Percentiles rank a stretch among this genome's conserved stretches.
Evolutionary conservation across 2,113 vertebrate species (phyloP).

Genomic region (Mus pahari): DNA sequence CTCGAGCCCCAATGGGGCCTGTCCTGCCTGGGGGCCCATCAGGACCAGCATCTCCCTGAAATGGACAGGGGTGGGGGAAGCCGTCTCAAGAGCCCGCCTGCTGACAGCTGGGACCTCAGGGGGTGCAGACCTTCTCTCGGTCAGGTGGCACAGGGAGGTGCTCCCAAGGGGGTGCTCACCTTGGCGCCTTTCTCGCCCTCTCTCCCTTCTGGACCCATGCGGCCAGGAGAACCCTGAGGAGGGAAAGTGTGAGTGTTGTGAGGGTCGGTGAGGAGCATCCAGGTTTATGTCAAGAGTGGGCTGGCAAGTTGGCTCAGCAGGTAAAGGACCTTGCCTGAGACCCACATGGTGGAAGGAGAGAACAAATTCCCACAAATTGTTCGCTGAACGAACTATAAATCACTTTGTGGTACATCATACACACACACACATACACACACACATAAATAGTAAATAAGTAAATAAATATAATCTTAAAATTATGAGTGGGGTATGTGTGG

Average conservation of each 20-base stretch:
- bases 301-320: background rate
- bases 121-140: background rate
- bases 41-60: conserved; percentile 88
- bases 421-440: background rate
- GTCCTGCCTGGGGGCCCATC: conserved; percentile 90
- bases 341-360: background rate
- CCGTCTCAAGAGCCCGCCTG: background rate
- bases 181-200: conserved; percentile 93
- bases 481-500: background rate
- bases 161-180: conserved; percentile 81
- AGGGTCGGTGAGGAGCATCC: background rate
- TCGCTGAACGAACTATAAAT: background rate
- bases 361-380: background rate
- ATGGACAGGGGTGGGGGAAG: background rate
- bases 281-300: background rate
- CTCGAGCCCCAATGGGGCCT: conserved; percentile 91
- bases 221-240: conserved; percentile 89
- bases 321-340: too few species aligned
- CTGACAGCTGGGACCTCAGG: background rate
- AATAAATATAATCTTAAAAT: background rate
- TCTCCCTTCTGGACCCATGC: conserved; percentile 90
- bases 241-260: background rate
- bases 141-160: background rate
- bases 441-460: background rate
- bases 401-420: background rate